Evolutionary conservation across 2,888 invertebrate genomes (phyloP).

Genomic region (Lasioglossum malachurum): DNA sequence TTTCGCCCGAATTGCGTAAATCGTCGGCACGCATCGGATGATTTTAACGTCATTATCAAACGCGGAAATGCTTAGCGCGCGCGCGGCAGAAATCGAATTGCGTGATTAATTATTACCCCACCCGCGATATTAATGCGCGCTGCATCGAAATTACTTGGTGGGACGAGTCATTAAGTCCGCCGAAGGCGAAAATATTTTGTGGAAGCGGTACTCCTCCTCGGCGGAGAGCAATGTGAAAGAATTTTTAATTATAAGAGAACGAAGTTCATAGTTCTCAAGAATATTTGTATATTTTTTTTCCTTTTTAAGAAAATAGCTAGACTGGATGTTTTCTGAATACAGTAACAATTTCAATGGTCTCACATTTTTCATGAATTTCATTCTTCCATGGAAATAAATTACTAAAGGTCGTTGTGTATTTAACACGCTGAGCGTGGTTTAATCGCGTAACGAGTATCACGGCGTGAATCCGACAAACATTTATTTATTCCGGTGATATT

Average conservation of each 20-base stretch:
- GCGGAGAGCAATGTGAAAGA: neutral
- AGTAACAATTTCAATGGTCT: neutral
- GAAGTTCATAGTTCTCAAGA: neutral
- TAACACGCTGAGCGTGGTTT: neutral
- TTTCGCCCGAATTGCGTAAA: slow-evolving; percentile 60
- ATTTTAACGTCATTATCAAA: slow-evolving; percentile 61
- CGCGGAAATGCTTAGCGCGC: slow-evolving; percentile 54
- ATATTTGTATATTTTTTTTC: neutral
- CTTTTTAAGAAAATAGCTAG: neutral
- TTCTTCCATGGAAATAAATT: neutral
- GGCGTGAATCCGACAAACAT: neutral
- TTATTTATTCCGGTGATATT: neutral
- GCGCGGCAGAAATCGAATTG: slow-evolving; percentile 30
- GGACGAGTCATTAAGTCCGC: slow-evolving; percentile 39
- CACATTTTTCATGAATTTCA: neutral
- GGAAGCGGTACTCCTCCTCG: neutral
- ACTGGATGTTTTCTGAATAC: neutral
- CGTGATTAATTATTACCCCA: slow-evolving; percentile 56
- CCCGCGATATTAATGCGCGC: slow-evolving; percentile 35
- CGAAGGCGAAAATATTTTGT: slow-evolving; percentile 25
- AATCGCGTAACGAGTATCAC: neutral
- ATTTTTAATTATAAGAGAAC: neutral
- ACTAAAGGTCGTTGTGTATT: neutral
- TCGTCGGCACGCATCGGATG: slow-evolving; percentile 49
- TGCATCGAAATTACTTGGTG: slow-evolving; percentile 35